Conservation (phyloP, 2,113 vertebrate genomes). For the Psephotus haematonotus region DNA sequence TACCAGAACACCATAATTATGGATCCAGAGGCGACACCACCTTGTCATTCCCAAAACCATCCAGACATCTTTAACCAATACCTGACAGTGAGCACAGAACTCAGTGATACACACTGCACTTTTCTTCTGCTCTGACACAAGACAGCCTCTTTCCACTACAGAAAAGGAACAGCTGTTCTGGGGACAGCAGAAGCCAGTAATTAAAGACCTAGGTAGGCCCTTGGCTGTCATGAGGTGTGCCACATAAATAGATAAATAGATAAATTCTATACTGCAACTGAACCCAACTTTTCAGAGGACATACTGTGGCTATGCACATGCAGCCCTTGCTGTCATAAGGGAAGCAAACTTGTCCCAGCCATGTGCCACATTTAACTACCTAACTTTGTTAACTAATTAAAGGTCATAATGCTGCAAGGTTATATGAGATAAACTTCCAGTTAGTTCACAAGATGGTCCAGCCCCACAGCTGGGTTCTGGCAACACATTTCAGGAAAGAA, state of each 20-base stretch:
- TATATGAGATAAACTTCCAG: neutral
- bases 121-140: neutral
- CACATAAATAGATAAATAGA: neutral
- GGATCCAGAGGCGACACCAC: too few species aligned
- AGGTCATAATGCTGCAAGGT: neutral
- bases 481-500: neutral
- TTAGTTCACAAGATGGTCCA: neutral
- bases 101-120: fast-evolving
- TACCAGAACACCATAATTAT: too few species aligned
- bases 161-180: neutral
- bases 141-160: neutral
- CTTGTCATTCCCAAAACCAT: too few species aligned
- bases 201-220: neutral
- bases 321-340: neutral
- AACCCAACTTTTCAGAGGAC: neutral
- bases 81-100: neutral
- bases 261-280: neutral
- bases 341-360: neutral
- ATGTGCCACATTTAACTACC: neutral
- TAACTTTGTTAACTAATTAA: neutral
- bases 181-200: neutral
- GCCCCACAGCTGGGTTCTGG: neutral
- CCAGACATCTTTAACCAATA: too few species aligned
- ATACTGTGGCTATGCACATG: neutral
- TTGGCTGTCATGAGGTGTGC: neutral